These are phyloP conservation scores for Drosophila incognita DNA, from an alignment of 2,888 invertebrate species.

Conservation along the genomic window DNA sequence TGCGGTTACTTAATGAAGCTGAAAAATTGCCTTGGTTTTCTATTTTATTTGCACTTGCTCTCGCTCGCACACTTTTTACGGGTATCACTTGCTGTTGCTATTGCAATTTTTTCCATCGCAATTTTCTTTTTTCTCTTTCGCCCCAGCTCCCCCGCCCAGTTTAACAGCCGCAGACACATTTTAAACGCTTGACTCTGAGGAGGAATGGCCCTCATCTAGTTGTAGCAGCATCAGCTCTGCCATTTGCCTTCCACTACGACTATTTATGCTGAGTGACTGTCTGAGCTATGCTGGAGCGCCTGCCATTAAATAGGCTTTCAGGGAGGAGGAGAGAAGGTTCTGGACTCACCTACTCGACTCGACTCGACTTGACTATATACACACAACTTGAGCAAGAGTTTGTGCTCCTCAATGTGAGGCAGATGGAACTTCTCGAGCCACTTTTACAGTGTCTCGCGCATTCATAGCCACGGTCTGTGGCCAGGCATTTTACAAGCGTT, in stretches of 20 bases:
- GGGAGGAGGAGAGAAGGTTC: not conserved
- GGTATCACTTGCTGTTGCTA: constrained; percentile 38
- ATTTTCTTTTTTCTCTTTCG: constrained; percentile 18
- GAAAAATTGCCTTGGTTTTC: constrained; percentile 74
- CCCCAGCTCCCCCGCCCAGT: not conserved
- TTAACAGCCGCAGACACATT: constrained; percentile 55
- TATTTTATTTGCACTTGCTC: constrained; percentile 64
- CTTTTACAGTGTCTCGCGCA: constrained; percentile 60
- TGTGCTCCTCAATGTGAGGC: constrained; percentile 26
- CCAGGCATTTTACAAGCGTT: constrained; percentile 18
- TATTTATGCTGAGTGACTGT: constrained; percentile 70
- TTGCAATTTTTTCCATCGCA: constrained; percentile 47
- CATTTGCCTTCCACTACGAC: constrained; percentile 43
- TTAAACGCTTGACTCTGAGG: constrained; percentile 46
- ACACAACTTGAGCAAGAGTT: constrained; percentile 45
- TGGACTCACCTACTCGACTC: constrained; percentile 26
- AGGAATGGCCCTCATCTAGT: constrained; percentile 29
- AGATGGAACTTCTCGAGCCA: constrained; percentile 46
- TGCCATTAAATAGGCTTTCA: constrained; percentile 52
- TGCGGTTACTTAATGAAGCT: constrained; percentile 78
- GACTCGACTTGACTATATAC: constrained; percentile 20
- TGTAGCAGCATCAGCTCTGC: constrained; percentile 27
- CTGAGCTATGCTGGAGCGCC: constrained; percentile 36
- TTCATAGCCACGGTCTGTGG: constrained; percentile 41
- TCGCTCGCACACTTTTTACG: constrained; percentile 19